Base-by-base conservation (phyloP, 2,888 invertebrate species). In the Opisthograptis luteolata region DNA sequence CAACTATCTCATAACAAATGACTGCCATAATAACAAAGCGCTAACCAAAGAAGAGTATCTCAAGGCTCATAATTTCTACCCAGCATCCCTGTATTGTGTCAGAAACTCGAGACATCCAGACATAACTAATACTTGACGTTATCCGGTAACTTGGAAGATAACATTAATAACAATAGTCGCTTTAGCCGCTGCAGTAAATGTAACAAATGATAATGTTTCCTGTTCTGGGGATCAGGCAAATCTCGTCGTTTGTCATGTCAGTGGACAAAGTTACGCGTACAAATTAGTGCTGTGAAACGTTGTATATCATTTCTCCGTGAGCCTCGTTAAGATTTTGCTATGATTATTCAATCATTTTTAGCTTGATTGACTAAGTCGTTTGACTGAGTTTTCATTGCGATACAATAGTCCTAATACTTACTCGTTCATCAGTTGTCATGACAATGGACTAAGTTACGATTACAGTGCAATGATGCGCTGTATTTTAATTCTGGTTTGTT, bases 201-300 rank as follows among this genome's bases (percentile, higher is more conserved):
- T 79, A 76, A 81, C 81, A 81, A 81, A 84, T 79, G 79, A 70
- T 69, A 63, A 60, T 53, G 68, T 68, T 66, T 34, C 34, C 28
- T 68, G 62, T 62, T 57, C 59, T 58, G 10, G 55, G 68, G 75
- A 76, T 80, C 72, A 73, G 60, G 56, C 60, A 60, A 57, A 73
- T 75, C 65, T 64, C 62, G 64, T 73, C 75, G 65, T 79, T 76
- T 75, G 74, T 79, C 73, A 74, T 73, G 51, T 59, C 34, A 27
- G 30, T 14, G 49, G 40, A 43, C 32, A 31, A 53, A 55, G 45
- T 46, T 62, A 7, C 17, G 17, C 2, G n/a, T 7, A 41, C 41
- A 35, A 48, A 41, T 41, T 41, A 48, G 22, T 34, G 20, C 10
- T n/a, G 7, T 4, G 12, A 22, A 12, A 27, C 10, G 27, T 27